phyloP scores from a whole-genome alignment of 1,140 invertebrate genomes.

The Sweltsa coloradensis region DNA sequence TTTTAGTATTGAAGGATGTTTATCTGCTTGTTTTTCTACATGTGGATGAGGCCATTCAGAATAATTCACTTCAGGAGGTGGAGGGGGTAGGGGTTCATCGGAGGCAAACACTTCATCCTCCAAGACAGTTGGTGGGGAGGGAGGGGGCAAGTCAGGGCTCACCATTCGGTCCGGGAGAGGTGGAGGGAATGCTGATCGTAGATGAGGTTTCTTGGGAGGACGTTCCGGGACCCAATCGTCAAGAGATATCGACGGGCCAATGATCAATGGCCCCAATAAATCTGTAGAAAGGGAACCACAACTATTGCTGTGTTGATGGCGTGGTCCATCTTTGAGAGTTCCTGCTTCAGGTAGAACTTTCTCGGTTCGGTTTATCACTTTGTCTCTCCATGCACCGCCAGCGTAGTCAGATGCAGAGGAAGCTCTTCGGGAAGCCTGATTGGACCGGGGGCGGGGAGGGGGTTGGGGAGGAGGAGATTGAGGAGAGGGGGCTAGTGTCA shows the following conservation, averaged over 20 bases:
- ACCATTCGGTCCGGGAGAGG: constrained; percentile 35
- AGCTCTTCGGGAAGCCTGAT: constrained; percentile 43
- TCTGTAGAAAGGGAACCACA: constrained; percentile 46
- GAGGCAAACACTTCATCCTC: constrained; percentile 45
- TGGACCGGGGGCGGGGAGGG: constrained; percentile 31
- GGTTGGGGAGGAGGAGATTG: constrained; percentile 18
- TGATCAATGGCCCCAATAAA: constrained; percentile 44
- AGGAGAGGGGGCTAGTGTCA: constrained; percentile 8
- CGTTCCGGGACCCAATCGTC: constrained; percentile 61
- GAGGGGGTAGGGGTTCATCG: constrained; percentile 61
- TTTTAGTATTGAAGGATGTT: too few species aligned
- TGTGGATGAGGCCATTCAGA: constrained; percentile 23
- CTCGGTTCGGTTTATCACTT: constrained; percentile 25
- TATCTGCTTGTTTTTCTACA: too few species aligned
- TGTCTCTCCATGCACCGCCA: constrained; percentile 29
- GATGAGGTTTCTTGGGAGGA: constrained; percentile 59
- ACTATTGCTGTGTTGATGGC: constrained; percentile 27
- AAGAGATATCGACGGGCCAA: constrained; percentile 48
- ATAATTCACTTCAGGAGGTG: constrained; percentile 43
- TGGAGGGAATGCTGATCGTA: constrained; percentile 32
- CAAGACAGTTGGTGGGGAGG: constrained; percentile 45
- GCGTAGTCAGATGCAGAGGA: constrained; percentile 57
- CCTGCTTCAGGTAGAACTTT: constrained; percentile 2
- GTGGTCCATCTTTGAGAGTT: constrained; percentile 7
- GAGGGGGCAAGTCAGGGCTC: constrained; percentile 58